Evolutionary conservation across 53 echinoderm and acorn worm genomes (phyloP).

Genomic region (Echinarachnius parma): DNA sequence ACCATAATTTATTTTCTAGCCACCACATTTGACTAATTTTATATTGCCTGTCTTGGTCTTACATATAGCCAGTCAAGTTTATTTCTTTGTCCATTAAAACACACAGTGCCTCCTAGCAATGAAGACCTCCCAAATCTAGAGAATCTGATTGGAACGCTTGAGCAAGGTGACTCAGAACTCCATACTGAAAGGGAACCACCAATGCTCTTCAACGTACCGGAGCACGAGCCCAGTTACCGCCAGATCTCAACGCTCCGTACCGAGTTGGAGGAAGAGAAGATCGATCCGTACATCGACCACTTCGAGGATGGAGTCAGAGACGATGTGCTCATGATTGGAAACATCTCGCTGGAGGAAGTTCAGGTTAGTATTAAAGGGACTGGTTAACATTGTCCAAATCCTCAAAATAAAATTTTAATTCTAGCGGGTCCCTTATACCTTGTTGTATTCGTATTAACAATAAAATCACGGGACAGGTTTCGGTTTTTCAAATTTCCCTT

Average conservation of each 20-base stretch:
- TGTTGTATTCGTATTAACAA: no score
- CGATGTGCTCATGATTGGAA: constrained; percentile 98
- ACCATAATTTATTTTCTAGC: no score
- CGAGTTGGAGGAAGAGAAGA: constrained; percentile 85
- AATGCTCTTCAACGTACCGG: constrained; percentile 79
- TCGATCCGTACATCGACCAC: constrained; percentile 84
- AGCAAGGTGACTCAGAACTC: constrained; percentile 85
- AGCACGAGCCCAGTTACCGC: constrained; percentile 94
- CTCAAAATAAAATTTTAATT: no score
- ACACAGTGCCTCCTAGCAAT: constrained; percentile 73
- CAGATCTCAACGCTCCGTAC: constrained; percentile 69
- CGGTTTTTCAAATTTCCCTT: neutral
- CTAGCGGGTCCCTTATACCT: no score
- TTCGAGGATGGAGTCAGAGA: constrained; percentile 92
- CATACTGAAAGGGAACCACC: constrained; percentile 86
- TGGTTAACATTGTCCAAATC: no score
- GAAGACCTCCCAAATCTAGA: constrained; percentile 81
- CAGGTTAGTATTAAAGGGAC: no score
- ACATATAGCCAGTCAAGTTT: no score
- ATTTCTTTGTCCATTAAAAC: neutral
- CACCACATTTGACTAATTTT: no score
- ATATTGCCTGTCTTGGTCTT: no score
- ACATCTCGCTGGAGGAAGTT: constrained; percentile 97
- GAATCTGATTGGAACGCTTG: constrained; percentile 78
- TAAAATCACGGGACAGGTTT: neutral